Base-by-base conservation (phyloP, 2,888 invertebrate species). In the Melangyna quadrimaculata region DNA sequence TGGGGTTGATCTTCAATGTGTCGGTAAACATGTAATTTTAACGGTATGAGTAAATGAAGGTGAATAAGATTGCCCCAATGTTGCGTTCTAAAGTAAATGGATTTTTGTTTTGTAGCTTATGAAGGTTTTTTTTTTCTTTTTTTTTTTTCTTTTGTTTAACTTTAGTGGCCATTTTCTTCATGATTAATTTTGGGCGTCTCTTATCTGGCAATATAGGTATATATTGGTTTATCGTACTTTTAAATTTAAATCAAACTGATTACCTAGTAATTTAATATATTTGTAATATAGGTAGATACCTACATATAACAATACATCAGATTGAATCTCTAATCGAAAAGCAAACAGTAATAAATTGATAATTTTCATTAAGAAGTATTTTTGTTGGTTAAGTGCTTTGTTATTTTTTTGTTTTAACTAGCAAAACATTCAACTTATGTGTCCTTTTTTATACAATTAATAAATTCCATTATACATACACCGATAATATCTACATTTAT, bases 1-100 rank as follows among this genome's bases (percentile, higher is more conserved):
- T 86, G 86, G 86, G 86, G 86, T 81, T 86, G 86, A 86, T 86
- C 81, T 78, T 78, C 81, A 86, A 73, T 86, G 81, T 86, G 78
- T 86, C 86, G 77, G 86, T 86, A 86, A 86, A 86, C 69, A 86
- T 70, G 59, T 19, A 59, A 78, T 65, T 73, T 70, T 37, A 51
- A 69, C 7, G 86, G 86, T 86, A 69, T 86, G 86, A 48, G 86
- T 86, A 55, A 65, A 51, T 27, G 77, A 86, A 81, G 86, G 81
- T 86, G 86, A 81, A 77, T 78, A 80, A 80, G 65, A 80, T 77
- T 86, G 81, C 81, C 78, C 81, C 81, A 86, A 81, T 81, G 77
- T 86, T 78, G 69, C 63, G 55, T 71, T 81, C 55, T 65, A 71
- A 81, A 86, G 81, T 86, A 86, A 81, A 86, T 86, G 73, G 70